phyloP scores from a whole-genome alignment of 2,888 invertebrate genomes.

The Cylloceria caligata region DNA sequence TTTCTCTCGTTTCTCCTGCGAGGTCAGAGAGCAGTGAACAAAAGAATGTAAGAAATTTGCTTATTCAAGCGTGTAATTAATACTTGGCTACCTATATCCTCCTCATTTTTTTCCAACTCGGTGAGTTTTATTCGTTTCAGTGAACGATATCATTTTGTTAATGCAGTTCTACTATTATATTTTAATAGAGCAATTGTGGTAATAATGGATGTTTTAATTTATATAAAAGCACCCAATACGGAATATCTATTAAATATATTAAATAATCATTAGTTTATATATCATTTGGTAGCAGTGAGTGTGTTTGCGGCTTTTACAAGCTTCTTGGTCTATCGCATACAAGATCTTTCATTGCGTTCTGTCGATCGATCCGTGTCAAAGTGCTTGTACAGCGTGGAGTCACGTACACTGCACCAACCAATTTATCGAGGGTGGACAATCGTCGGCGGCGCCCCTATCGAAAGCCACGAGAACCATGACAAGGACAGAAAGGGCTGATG shows the following conservation, averaged over 20 bases:
- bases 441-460: conserved; percentile 56
- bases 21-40: conserved; percentile 21
- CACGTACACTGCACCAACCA: conserved; percentile 43
- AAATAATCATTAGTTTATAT: neutral
- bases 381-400: conserved; percentile 34
- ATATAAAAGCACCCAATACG: neutral
- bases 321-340: neutral
- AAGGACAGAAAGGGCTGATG: conserved; percentile 51
- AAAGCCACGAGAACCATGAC: conserved; percentile 60
- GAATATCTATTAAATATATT: neutral
- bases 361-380: conserved; percentile 32
- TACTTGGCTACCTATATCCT: conserved; percentile 34
- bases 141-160: conserved; percentile 55
- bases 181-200: conserved; percentile 2
- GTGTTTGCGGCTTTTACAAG: neutral
- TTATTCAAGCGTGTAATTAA: conserved; percentile 60
- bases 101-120: conserved; percentile 44
- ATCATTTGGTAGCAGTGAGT: neutral
- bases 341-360: conserved; percentile 2
- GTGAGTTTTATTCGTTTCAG: conserved; percentile 51
- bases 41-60: conserved; percentile 52
- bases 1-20: conserved; percentile 30
- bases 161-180: conserved; percentile 46
- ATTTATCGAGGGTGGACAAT: conserved; percentile 22
- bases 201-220: neutral